phyloP scores from a whole-genome alignment of 1,140 invertebrate species.

The Temnothorax nylanderi region DNA sequence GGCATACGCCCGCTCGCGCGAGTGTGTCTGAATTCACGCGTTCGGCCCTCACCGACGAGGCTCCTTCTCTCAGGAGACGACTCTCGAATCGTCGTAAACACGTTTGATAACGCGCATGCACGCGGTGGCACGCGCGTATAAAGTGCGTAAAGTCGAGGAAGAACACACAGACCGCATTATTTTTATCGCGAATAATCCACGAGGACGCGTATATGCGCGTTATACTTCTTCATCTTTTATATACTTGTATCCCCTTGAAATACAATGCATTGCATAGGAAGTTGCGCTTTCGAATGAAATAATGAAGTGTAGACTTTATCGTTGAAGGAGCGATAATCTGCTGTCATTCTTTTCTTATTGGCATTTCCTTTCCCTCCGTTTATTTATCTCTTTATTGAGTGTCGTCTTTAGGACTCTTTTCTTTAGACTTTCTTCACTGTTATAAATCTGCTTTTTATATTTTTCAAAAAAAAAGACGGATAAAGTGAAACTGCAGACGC shows the following conservation, averaged over 20 bases:
- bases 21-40: constrained; percentile 6
- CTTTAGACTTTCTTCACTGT: background rate
- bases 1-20: background rate
- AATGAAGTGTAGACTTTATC: background rate
- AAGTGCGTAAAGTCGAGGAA: background rate
- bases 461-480: background rate
- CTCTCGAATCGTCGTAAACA: background rate
- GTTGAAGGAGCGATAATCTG: background rate
- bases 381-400: background rate
- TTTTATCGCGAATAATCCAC: background rate
- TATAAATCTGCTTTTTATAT: background rate
- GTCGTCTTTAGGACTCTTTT: background rate
- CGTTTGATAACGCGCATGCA: background rate
- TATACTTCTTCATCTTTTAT: background rate
- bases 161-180: background rate
- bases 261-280: background rate
- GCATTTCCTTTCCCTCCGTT: background rate
- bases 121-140: background rate
- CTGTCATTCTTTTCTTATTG: background rate
- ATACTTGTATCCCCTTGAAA: background rate
- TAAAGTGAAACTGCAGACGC: background rate
- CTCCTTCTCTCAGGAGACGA: background rate
- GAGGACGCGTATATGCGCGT: background rate
- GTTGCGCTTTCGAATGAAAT: background rate
- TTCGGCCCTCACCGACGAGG: background rate